Base-by-base conservation (phyloP, 2,113 vertebrate species). In the Gnathonemus longibarbis region DNA sequence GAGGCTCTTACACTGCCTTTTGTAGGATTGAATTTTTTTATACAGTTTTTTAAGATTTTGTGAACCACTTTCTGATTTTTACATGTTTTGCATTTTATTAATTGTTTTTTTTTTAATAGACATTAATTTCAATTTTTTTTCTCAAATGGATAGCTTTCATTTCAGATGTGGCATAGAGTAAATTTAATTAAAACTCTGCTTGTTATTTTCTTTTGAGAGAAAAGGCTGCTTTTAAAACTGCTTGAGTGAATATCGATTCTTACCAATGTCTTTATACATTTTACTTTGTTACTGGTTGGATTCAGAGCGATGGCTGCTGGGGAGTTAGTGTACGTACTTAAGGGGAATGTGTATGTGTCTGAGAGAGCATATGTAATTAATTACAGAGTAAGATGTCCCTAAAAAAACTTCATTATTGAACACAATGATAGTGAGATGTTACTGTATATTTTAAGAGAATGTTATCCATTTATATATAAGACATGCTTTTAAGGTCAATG, bases 231-330 rank as follows among this genome's bases (percentile, higher is more conserved):
- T 90, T 88, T 62, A 53, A 42, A 24, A 74, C 89, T 74, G 84
- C 66, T 45, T 80, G 89, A 88, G 84, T 90, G 89, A 86, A 90
- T 80, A 90, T 86, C 21, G 35, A 58, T 88, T 77, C 87, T 80
- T 80, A 77, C 89, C 83, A 50, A 77, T 89, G 58, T 77, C 85
- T 90, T 87, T 89, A 89, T 88, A 87, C 39, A 52, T 90, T 90
- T 90, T 88, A 88, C 77, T 56, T 46, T 62, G 89, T 88, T 56
- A 19, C 35, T 70, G 85, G 80, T 90, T 90, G 74, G 74, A 80
- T 80, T 80, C 31, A 6, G 70, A 39, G 15, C 35, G 1, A 19
- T 77, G 31, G 3, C 9, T n/a, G 21, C 56, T 58, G 13, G 13
- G 13, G 13, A 66, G 58, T 62, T 8, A 27, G 70, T 39, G 46